These are phyloP conservation scores for Calliopsis andreniformis DNA, from an alignment of 1,140 invertebrate genomes.

Conservation along the genomic window DNA sequence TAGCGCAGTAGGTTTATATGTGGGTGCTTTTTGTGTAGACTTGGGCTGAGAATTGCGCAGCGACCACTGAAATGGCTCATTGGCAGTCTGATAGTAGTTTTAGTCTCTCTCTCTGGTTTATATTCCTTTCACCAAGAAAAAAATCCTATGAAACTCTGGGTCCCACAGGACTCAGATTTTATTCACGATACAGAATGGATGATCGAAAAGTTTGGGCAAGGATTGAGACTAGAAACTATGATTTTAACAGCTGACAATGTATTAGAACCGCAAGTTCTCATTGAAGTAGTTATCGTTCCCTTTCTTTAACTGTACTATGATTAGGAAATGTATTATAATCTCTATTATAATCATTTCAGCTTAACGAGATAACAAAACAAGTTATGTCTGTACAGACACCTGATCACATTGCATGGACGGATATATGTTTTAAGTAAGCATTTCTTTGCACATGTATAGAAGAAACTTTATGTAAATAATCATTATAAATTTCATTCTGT, in stretches of 20 bases:
- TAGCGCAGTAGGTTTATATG: background rate
- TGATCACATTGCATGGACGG: conserved; percentile 80
- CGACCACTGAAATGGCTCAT: conserved; percentile 74
- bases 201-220: conserved; percentile 85
- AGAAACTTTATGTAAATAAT: conserved; percentile 11
- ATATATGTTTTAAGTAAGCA: conserved; percentile 86
- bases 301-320: background rate
- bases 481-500: conserved; percentile 18
- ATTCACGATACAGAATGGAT: conserved; percentile 87
- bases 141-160: conserved; percentile 89
- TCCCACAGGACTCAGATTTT: conserved; percentile 86
- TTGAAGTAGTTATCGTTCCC: conserved; percentile 71
- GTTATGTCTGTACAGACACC: conserved; percentile 63
- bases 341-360: conserved; percentile 51
- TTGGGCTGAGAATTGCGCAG: conserved; percentile 74
- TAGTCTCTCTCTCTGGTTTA: conserved; percentile 75
- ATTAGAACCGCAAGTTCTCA: conserved; percentile 82
- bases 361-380: conserved; percentile 77
- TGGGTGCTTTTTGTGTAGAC: conserved; percentile 57
- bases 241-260: conserved; percentile 86
- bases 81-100: conserved; percentile 70
- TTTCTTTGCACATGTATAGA: background rate
- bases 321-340: background rate
- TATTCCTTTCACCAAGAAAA: conserved; percentile 80
- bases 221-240: conserved; percentile 84